Evolutionary conservation across 2,888 invertebrate species (phyloP).

Genomic region (Heteromurus nitidus): DNA sequence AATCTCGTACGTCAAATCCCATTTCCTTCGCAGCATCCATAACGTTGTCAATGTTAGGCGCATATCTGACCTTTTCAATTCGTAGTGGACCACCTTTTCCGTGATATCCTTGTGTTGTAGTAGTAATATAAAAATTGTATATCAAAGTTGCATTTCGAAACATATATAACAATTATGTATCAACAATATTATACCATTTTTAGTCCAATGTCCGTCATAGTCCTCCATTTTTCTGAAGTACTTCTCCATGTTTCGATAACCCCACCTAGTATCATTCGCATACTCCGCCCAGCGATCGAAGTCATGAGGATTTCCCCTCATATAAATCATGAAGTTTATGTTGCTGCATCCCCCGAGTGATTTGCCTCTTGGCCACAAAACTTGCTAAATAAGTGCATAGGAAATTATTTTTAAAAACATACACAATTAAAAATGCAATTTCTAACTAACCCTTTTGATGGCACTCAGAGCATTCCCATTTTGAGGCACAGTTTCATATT

Average conservation of each 20-base stretch:
- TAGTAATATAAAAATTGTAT: too few species aligned
- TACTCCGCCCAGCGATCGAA: slow-evolving; percentile 80
- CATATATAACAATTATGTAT: neutral
- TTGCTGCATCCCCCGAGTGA: slow-evolving; percentile 3
- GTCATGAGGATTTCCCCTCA: slow-evolving; percentile 83
- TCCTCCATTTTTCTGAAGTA: slow-evolving; percentile 75
- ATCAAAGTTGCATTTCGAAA: neutral
- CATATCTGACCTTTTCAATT: slow-evolving; percentile 26
- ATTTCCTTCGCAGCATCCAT: slow-evolving; percentile 29
- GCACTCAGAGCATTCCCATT: neutral
- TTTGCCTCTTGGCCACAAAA: neutral
- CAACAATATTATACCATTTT: neutral
- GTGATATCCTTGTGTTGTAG: too few species aligned
- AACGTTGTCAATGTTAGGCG: slow-evolving; percentile 20
- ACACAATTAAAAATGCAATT: neutral
- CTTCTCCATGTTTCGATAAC: slow-evolving; percentile 76
- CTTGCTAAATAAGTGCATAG: slow-evolving; percentile 4
- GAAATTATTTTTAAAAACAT: neutral
- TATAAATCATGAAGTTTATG: slow-evolving; percentile 31
- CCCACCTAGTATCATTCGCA: slow-evolving; percentile 75
- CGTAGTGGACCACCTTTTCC: slow-evolving; percentile 29
- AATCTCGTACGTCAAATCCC: slow-evolving; percentile 27
- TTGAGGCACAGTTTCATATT: neutral
- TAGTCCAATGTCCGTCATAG: slow-evolving; percentile 23
- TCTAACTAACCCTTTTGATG: neutral